phyloP scores from a whole-genome alignment of 2,888 invertebrate species.

The Rotaria sp. region DNA sequence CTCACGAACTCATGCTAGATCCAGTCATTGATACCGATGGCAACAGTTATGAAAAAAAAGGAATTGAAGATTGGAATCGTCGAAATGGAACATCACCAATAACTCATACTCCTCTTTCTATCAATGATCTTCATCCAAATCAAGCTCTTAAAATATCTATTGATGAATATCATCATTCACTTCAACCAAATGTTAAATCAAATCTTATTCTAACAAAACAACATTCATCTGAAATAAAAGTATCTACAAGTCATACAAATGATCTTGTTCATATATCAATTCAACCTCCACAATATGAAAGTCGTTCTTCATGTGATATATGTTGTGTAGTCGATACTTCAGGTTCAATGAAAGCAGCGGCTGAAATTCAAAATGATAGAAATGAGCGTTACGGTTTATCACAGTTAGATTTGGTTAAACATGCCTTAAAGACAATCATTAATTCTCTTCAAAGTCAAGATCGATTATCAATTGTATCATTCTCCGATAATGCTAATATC shows the following conservation, averaged over 20 bases:
- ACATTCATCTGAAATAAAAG: not conserved
- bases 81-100: not conserved
- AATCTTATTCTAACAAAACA: not conserved
- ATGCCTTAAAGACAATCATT: not conserved
- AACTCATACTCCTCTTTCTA: not conserved
- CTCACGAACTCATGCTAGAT: not conserved
- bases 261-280: not conserved
- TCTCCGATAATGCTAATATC: not conserved
- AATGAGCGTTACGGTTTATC: not conserved
- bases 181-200: not conserved
- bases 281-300: not conserved
- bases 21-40: not conserved
- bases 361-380: not conserved
- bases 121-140: not conserved
- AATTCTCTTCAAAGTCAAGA: not conserved
- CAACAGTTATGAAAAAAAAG: not conserved
- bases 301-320: not conserved
- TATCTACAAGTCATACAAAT: not conserved
- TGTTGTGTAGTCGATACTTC: constrained; percentile 21
- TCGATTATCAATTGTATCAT: constrained; percentile 27
- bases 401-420: constrained; percentile 16
- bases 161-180: not conserved
- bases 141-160: not conserved
- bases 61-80: not conserved
- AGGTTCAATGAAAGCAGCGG: not conserved